Evolutionary conservation across 2,113 vertebrate genomes (phyloP).

Genomic region (Burhinus bistriatus): DNA sequence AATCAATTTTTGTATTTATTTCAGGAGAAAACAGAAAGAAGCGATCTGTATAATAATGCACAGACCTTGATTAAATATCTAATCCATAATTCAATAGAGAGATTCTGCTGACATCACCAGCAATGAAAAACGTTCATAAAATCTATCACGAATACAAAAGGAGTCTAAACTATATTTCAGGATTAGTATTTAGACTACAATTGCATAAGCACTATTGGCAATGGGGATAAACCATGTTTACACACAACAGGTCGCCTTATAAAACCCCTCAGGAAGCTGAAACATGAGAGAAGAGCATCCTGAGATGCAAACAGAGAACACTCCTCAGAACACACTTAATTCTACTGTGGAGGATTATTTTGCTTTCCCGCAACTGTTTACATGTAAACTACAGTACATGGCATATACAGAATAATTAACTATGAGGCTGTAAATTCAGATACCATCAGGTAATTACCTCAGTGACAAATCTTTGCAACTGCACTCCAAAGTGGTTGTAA

Average conservation of each 20-base stretch:
- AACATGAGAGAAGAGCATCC: background rate
- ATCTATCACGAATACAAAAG: conserved; percentile 59
- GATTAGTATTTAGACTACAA: conserved; percentile 24
- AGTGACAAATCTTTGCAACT: background rate
- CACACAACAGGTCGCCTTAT: background rate
- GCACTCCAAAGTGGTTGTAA: background rate
- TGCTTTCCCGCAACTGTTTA: background rate
- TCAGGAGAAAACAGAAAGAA: conserved; percentile 43
- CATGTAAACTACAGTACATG: background rate
- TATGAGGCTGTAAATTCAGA: background rate
- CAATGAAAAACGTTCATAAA: conserved; percentile 13
- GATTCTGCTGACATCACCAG: conserved; percentile 70
- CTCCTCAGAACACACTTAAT: background rate
- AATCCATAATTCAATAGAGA: conserved; percentile 72
- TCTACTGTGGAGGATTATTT: background rate
- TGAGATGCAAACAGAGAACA: background rate
- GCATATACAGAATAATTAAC: background rate
- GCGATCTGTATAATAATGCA: conserved; percentile 8
- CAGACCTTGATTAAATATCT: conserved; percentile 65
- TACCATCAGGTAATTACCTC: background rate
- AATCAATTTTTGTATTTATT: background rate
- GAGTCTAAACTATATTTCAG: background rate
- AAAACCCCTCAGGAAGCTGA: background rate
- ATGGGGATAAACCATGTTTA: background rate
- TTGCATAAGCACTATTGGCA: background rate